A percentile compares a stretch with the other conserved stretches of the same genome.
Conservation (phyloP, 2,888 invertebrate species). For the Tineola bisselliella region DNA sequence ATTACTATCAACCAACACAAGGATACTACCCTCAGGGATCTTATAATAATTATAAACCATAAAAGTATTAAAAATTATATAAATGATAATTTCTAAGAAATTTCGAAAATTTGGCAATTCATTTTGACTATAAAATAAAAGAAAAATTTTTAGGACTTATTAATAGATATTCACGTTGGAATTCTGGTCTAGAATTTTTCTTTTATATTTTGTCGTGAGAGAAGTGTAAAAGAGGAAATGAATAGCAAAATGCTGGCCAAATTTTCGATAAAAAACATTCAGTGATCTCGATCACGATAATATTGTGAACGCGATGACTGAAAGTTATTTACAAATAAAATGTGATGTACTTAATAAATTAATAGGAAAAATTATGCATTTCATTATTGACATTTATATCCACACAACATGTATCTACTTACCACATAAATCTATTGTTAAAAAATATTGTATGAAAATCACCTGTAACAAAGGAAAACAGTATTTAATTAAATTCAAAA, state of each 20-base stretch:
- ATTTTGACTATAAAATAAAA: neutral
- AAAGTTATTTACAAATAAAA: slow-evolving; percentile 14
- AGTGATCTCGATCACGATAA: slow-evolving; percentile 12
- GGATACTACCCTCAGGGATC: slow-evolving; percentile 15
- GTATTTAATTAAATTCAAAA: neutral
- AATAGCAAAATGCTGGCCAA: neutral
- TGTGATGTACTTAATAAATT: slow-evolving; percentile 12
- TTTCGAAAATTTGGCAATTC: neutral
- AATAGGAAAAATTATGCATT: slow-evolving; percentile 13
- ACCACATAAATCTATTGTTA: no score
- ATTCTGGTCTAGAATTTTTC: no score
- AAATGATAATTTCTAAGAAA: neutral
- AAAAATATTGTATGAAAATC: neutral
- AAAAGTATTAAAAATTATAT: neutral
- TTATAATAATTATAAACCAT: slow-evolving; percentile 12
- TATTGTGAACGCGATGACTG: slow-evolving; percentile 14
- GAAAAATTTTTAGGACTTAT: no score
- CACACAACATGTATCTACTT: no score
- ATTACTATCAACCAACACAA: slow-evolving; percentile 17
- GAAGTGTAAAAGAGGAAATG: no score
- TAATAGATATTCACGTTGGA: no score
- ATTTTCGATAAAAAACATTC: neutral
- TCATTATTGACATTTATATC: no score
- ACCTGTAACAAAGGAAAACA: neutral
- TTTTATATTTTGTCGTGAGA: no score